These are phyloP conservation scores for Kradibia gibbosae DNA, from an alignment of 1,140 invertebrate species.

Conservation along the genomic window DNA sequence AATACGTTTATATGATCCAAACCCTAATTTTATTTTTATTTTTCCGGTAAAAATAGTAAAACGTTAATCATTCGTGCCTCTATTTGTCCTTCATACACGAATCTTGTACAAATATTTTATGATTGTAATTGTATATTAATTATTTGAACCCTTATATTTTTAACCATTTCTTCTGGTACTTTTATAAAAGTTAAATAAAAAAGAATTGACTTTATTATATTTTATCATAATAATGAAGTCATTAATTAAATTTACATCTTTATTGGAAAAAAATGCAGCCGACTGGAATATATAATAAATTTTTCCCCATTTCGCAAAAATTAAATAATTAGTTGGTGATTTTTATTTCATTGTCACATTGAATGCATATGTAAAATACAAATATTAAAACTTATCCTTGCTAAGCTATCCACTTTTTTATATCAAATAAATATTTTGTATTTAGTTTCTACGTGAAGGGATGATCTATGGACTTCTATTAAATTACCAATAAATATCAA, in stretches of 20 bases:
- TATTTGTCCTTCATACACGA: constrained; percentile 27
- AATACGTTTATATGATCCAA: constrained; percentile 43
- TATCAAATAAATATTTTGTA: constrained; percentile 46
- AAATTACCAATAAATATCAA: constrained; percentile 7
- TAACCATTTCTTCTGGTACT: constrained; percentile 9
- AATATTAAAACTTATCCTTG: constrained; percentile 46
- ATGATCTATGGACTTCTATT: constrained; percentile 28
- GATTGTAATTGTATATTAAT: constrained; percentile 11
- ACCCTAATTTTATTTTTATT: constrained; percentile 44
- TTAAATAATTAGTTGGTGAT: neutral
- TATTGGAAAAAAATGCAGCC: constrained; percentile 18
- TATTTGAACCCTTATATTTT: neutral
- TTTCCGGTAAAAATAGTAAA: constrained; percentile 47
- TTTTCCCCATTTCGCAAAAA: constrained; percentile 2
- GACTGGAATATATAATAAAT: constrained; percentile 9
- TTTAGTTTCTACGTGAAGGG: constrained; percentile 17
- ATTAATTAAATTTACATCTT: too few species aligned
- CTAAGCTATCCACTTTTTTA: constrained; percentile 40
- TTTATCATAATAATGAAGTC: constrained; percentile 14
- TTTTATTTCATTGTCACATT: constrained; percentile 3
- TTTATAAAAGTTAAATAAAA: constrained; percentile 49
- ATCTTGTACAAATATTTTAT: constrained; percentile 15
- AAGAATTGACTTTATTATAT: too few species aligned
- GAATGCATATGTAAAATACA: constrained; percentile 44
- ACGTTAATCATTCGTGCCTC: constrained; percentile 37